Evolutionary conservation across 2,888 invertebrate species (phyloP).

Genomic region (Trileptium ribeirensis): DNA sequence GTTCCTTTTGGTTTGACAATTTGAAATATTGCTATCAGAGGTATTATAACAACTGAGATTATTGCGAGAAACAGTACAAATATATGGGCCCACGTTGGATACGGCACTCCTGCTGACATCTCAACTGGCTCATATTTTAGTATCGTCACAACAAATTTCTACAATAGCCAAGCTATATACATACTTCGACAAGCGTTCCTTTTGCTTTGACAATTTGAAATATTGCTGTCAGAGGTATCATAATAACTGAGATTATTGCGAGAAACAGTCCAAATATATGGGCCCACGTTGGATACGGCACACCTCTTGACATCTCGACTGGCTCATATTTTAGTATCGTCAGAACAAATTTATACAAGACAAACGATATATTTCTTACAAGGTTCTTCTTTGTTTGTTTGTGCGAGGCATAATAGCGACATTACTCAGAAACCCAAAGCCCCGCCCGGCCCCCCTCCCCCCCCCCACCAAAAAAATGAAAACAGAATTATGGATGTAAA

Average conservation of each 20-base stretch:
- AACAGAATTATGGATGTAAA: too few species aligned
- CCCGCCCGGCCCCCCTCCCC: too few species aligned
- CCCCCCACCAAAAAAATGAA: too few species aligned
- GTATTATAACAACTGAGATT: neutral
- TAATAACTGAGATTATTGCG: neutral
- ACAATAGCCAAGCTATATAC: too few species aligned
- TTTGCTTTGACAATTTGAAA: neutral
- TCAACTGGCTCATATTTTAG: neutral
- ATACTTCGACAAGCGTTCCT: neutral
- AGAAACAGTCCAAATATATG: neutral
- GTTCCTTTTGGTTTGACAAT: neutral
- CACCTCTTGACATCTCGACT: neutral
- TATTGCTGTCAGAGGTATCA: neutral
- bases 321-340: neutral
- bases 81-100: neutral
- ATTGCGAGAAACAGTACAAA: neutral
- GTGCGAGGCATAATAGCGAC: too few species aligned
- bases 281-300: neutral
- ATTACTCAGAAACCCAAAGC: too few species aligned
- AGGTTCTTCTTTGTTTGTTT: too few species aligned
- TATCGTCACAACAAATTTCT: neutral
- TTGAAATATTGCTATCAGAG: neutral
- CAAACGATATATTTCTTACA: too few species aligned
- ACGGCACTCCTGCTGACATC: neutral
- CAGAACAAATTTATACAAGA: neutral